A percentile compares a stretch with the other conserved stretches of the same genome.
Conservation (phyloP, 2,797 vertebrate species). For the Oreonectes daqikongensis region DNA sequence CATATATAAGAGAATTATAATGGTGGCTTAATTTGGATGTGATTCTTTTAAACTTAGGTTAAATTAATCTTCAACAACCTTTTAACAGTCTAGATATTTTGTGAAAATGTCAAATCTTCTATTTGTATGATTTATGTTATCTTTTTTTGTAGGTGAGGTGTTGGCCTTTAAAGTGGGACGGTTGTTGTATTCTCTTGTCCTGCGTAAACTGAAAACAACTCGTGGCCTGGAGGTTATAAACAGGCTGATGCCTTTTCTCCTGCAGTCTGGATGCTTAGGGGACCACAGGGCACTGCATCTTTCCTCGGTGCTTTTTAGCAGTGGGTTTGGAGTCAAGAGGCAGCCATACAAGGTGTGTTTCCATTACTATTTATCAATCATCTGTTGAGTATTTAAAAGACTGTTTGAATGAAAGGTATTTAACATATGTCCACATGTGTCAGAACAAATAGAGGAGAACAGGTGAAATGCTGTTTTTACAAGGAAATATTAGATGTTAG, state of each 20-base stretch:
- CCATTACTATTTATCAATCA: neutral
- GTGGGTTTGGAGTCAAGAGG: conserved; percentile 70
- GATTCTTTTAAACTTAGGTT: too few relatives aligned
- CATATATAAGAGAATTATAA: too few relatives aligned
- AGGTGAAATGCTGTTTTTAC: neutral
- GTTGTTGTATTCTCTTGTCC: conserved; percentile 69
- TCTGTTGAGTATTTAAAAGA: neutral
- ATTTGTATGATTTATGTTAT: neutral
- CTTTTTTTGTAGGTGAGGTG: conserved; percentile 43
- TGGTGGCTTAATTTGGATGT: too few relatives aligned
- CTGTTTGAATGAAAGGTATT: too few relatives aligned
- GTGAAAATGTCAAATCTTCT: too few relatives aligned
- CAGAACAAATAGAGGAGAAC: neutral
- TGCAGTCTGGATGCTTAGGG: conserved; percentile 79
- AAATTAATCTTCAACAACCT: too few relatives aligned
- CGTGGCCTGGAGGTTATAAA: conserved; percentile 56
- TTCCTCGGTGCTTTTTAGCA: conserved; percentile 73
- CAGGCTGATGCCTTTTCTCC: conserved; percentile 70
- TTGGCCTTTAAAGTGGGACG: conserved; percentile 65
- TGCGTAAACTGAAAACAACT: conserved; percentile 62
- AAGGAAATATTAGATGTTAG: neutral
- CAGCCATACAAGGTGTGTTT: conserved; percentile 71
- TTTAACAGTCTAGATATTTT: too few relatives aligned
- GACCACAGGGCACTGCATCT: conserved; percentile 74
- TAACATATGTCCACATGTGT: neutral